Evolutionary conservation across 1,140 invertebrate genomes (phyloP), one percentile per base, ranked within the genome.

Genomic region (Rhopalosiphum padi): DNA sequence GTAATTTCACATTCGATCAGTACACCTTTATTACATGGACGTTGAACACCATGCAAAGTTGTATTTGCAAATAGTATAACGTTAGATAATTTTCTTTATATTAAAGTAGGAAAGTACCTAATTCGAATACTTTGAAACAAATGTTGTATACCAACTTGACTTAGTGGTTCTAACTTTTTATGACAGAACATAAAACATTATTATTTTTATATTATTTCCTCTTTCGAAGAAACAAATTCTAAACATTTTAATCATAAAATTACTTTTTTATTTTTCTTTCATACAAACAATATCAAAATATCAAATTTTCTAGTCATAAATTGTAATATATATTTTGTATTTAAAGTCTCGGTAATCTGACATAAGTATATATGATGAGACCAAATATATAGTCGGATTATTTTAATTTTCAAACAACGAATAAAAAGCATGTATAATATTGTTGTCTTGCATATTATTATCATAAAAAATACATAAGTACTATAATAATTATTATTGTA

Each of bases 231-330:
- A 46, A 46, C 11, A 30, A 86, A 43, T 86, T 86, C 43, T 46
- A 46, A 86, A 86, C 41, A 86, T 86, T 86, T 86, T 46, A 46
- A 86, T n/a, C 43, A 86, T 46, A 15, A 86, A 86, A 86, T 46
- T 30, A 86, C 5, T 86, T 86, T 86, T 46, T 46, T 43, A 23
- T 86, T 86, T 86, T 30, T 86, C 3, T 43, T 86, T 5, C 9
- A 86, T 43, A 86, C 22, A 43, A 30, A 86, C 25, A 46, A 86
- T 86, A 46, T 46, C 30, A 46, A 77, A 86, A 46, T 86, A 30
- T 43, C 25, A 41, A 85, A 25, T 85, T 25, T 25, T 85, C 83
- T 68, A 15, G 30, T n/a, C 30, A 77, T 77, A 77, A n/a, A 77
- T 77, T n/a, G 30, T n/a, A n/a, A 6, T 77, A 77, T 77, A 77